Percentiles rank a stretch among this genome's conserved stretches.
phyloP scores from a whole-genome alignment of 2,113 vertebrate genomes.

The Epinephelus cyanopodus region DNA sequence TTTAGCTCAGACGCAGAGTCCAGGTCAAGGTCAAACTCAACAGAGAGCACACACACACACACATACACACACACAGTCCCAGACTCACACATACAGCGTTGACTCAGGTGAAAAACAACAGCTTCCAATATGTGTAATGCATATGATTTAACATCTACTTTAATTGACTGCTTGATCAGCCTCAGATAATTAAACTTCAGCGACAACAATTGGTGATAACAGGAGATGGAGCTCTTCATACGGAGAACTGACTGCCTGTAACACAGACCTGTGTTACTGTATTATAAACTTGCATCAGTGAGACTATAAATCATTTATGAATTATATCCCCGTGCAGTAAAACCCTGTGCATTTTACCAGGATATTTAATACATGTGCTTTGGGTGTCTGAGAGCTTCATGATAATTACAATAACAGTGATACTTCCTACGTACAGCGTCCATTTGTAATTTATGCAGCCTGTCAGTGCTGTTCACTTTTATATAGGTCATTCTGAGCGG shows the following conservation, averaged over 20 bases:
- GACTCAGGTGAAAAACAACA: neutral
- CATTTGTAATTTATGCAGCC: slow-evolving; percentile 76
- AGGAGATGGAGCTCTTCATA: slow-evolving; percentile 21
- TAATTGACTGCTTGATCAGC: slow-evolving; percentile 20
- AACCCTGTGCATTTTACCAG: slow-evolving; percentile 40
- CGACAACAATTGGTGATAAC: slow-evolving; percentile 20
- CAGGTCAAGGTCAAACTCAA: slow-evolving; percentile 44
- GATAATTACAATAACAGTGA: slow-evolving; percentile 75
- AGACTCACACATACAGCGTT: neutral
- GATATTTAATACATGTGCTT: slow-evolving; percentile 63
- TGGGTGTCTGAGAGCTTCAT: slow-evolving; percentile 38
- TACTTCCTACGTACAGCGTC: slow-evolving; percentile 44
- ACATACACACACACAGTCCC: too few relatives aligned
- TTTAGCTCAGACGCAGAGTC: slow-evolving; percentile 46
- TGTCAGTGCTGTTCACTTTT: slow-evolving; percentile 71
- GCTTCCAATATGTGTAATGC: neutral
- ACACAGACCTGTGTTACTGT: slow-evolving; percentile 8
- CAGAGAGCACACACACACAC: neutral
- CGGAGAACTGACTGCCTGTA: slow-evolving; percentile 7
- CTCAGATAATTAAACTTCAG: neutral
- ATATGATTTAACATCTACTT: neutral
- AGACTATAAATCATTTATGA: slow-evolving; percentile 40
- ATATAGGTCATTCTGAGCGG: slow-evolving; percentile 78
- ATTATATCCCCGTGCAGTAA: slow-evolving; percentile 36
- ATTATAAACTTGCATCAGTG: slow-evolving; percentile 26